Evolutionary conservation across 2,888 invertebrate genomes (phyloP).

Genomic region (Drosophila trichaetosa): DNA sequence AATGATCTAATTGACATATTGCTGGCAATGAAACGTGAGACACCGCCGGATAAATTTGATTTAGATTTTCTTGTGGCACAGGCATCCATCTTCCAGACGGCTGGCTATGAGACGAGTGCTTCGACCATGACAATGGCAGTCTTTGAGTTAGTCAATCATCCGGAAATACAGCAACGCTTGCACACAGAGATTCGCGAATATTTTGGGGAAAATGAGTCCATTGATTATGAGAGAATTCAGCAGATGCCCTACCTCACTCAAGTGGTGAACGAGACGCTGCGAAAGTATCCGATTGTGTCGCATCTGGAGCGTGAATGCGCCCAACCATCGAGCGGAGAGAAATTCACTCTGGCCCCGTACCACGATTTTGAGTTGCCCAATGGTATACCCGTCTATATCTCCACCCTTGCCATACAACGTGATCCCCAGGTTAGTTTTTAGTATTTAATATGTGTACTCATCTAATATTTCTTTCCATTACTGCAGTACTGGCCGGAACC

Average conservation of each 20-base stretch:
- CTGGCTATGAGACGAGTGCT: conserved; percentile 83
- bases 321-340: conserved; percentile 52
- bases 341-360: conserved; percentile 69
- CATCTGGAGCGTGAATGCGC: conserved; percentile 70
- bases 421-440: conserved; percentile 65
- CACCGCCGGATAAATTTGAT: conserved; percentile 22
- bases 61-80: conserved; percentile 79
- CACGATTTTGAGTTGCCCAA: conserved; percentile 66
- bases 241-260: conserved; percentile 84
- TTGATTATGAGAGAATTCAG: conserved; percentile 83
- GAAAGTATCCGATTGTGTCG: conserved; percentile 78
- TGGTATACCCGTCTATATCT: conserved; percentile 73
- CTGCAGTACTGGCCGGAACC: conserved; percentile 76
- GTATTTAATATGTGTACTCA: neutral
- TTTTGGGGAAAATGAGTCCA: conserved; percentile 59
- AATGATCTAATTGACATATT: conserved; percentile 85
- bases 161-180: conserved; percentile 83
- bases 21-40: conserved; percentile 80
- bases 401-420: conserved; percentile 68
- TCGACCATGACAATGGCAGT: conserved; percentile 84
- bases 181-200: conserved; percentile 83
- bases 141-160: conserved; percentile 83
- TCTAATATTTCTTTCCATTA: neutral
- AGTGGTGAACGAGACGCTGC: conserved; percentile 80
- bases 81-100: conserved; percentile 81